Evolutionary conservation across 2,888 invertebrate genomes (phyloP).

Genomic region (Rhingia rostrata): DNA sequence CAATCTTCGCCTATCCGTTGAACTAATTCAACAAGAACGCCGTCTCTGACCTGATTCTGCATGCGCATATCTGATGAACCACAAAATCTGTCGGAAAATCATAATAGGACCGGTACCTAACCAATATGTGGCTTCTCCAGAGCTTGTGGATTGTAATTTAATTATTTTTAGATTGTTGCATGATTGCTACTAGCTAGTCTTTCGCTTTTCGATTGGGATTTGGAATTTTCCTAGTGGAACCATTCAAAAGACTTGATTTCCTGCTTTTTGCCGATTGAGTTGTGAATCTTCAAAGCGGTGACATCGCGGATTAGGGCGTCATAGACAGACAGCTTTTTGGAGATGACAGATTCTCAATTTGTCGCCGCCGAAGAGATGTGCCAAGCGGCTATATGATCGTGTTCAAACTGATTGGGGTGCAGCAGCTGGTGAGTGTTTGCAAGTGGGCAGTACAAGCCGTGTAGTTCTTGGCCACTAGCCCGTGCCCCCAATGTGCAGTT

Average conservation of each 20-base stretch:
- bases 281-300: slow-evolving; percentile 17
- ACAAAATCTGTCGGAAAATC: slow-evolving; percentile 10
- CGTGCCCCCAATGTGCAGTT: slow-evolving; percentile 58
- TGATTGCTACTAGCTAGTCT: too few relatives aligned
- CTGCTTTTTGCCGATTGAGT: slow-evolving; percentile 7
- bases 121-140: background rate
- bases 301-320: slow-evolving; percentile 30
- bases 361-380: slow-evolving; percentile 35
- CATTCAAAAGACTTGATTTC: slow-evolving; percentile 39
- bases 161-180: slow-evolving; percentile 28
- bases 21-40: slow-evolving; percentile 34
- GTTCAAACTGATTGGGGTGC: slow-evolving; percentile 21
- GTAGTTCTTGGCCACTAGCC: slow-evolving; percentile 39
- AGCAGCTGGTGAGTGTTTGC: slow-evolving; percentile 42
- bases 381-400: background rate
- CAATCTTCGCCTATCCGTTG: slow-evolving; percentile 36
- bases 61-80: slow-evolving; percentile 26
- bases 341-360: slow-evolving; percentile 37
- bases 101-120: background rate
- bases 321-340: background rate
- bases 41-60: slow-evolving; percentile 44
- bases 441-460: slow-evolving; percentile 52
- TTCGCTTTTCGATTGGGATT: background rate
- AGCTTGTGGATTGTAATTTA: slow-evolving; percentile 21
- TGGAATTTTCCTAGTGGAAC: slow-evolving; percentile 29